Conservation (phyloP, 2,888 invertebrate genomes). For the Eustalomyia histrio region DNA sequence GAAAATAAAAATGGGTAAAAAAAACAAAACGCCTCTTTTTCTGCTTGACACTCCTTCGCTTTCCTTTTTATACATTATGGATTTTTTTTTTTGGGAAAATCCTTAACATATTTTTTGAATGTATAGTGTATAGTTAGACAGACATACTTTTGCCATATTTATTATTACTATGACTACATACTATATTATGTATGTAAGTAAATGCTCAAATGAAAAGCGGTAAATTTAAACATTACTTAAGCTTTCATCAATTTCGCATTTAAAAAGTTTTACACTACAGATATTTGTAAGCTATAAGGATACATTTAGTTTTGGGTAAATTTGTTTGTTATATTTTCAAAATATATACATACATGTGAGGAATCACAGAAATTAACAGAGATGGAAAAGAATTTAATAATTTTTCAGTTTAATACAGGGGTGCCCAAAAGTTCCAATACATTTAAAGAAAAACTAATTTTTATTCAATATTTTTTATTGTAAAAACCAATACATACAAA, state of each 20-base stretch:
- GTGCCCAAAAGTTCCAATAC: too few species aligned
- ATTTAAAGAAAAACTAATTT: too few species aligned
- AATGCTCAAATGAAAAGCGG: slow-evolving; percentile 20
- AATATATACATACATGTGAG: not conserved
- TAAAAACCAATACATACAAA: too few species aligned
- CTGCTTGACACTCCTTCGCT: slow-evolving; percentile 35
- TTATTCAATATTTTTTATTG: too few species aligned
- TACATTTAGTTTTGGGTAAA: slow-evolving; percentile 32
- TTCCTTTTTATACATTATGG: not conserved
- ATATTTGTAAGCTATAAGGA: slow-evolving; percentile 10
- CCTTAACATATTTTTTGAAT: slow-evolving; percentile 20
- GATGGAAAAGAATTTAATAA: too few species aligned
- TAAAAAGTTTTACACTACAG: slow-evolving; percentile 55
- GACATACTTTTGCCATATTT: slow-evolving; percentile 4
- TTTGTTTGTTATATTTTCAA: not conserved
- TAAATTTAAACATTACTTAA: slow-evolving; percentile 64
- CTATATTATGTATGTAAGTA: not conserved
- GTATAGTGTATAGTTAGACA: not conserved
- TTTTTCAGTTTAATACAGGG: too few species aligned
- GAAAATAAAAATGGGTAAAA: slow-evolving; percentile 17
- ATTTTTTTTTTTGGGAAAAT: slow-evolving; percentile 26
- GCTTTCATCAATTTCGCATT: slow-evolving; percentile 67
- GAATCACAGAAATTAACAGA: too few species aligned
- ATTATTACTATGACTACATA: not conserved
- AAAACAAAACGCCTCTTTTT: slow-evolving; percentile 32